A percentile compares a stretch with the other conserved stretches of the same genome.
These are phyloP conservation scores for Lagria hirta DNA, from an alignment of 2,888 invertebrate species.

Conservation along the genomic window DNA sequence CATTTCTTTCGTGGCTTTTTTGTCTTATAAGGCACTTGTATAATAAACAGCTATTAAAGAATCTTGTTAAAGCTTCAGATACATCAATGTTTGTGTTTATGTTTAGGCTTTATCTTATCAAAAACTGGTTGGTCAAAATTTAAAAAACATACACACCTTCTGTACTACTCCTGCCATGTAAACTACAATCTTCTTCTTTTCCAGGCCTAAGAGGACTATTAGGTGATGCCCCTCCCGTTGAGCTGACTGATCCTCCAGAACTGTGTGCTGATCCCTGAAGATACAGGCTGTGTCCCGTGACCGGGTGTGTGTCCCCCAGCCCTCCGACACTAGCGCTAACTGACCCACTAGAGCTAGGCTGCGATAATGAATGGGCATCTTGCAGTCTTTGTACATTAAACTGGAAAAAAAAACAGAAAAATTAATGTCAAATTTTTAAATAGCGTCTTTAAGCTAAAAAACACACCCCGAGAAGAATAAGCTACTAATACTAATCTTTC, in stretches of 20 bases:
- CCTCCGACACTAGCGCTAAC: slow-evolving; percentile 45
- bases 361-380: slow-evolving; percentile 51
- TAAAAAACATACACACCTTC: slow-evolving; percentile 57
- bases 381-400: slow-evolving; percentile 56
- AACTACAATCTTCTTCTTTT: slow-evolving; percentile 66
- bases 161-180: slow-evolving; percentile 63
- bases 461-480: too few species aligned
- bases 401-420: slow-evolving; percentile 47
- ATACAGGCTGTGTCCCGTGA: slow-evolving; percentile 44
- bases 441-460: neutral
- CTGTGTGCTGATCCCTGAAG: slow-evolving; percentile 50
- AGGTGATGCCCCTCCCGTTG: slow-evolving; percentile 53
- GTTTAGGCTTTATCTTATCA: too few species aligned
- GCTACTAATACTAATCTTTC: too few species aligned
- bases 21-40: too few species aligned
- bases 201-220: slow-evolving; percentile 56
- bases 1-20: too few species aligned
- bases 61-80: too few species aligned
- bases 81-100: too few species aligned
- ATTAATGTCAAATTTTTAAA: neutral
- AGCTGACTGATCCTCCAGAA: slow-evolving; percentile 54
- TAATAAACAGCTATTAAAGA: too few species aligned
- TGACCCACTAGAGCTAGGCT: slow-evolving; percentile 43
- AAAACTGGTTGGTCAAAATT: too few species aligned
- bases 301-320: slow-evolving; percentile 47